Base-by-base conservation (phyloP, 2,113 vertebrate genomes). In the Phoxinus phoxinus region DNA sequence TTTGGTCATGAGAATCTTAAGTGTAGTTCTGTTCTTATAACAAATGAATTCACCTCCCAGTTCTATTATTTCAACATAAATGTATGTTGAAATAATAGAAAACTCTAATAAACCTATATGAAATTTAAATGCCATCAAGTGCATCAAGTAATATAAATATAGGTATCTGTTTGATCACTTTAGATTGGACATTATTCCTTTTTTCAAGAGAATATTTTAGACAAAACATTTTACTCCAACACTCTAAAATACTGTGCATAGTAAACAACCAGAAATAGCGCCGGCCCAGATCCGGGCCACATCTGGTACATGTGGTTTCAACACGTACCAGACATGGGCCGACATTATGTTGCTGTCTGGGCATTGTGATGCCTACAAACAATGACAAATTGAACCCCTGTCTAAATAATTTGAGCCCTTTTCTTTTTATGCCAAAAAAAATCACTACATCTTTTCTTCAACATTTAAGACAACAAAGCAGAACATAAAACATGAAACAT, bases 401-500 rank as follows among this genome's bases (percentile, higher is more conserved):
- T 41, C 32, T 15, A 25, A 15, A 72, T 44, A 23, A 23, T 73
- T 37, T n/a, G 30, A 56, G 32, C 19, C 19, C 53, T 41, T 23
- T 79, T 61, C 76, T 21, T 58, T 41, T 58, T 41, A 59, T 15
- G 35, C 6, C 23, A 37, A 5, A 75, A 51, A 13, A 0, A 3
- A 61, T 46, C 21, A 44, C 58, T 80, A 63, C 35, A 63, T 63
- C 1, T n/a, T 30, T 75, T 75, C 6, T 11, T 63, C 58, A 81
- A 46, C 76, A 81, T 23, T 59, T 65, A 69, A 32, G 72, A 53
- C 30, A 17, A 75, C 51, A 46, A 74, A 59, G 83, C 21, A 79
- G 46, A 46, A 85, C 51, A 75, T 44, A 48, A 85, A 72, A 63
- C 51, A 84, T 74, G 72, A 81, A 44, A 76, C 85, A 89, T 89